Base-by-base conservation (phyloP, 2,888 invertebrate genomes). In the Liodrosophila aerea region DNA sequence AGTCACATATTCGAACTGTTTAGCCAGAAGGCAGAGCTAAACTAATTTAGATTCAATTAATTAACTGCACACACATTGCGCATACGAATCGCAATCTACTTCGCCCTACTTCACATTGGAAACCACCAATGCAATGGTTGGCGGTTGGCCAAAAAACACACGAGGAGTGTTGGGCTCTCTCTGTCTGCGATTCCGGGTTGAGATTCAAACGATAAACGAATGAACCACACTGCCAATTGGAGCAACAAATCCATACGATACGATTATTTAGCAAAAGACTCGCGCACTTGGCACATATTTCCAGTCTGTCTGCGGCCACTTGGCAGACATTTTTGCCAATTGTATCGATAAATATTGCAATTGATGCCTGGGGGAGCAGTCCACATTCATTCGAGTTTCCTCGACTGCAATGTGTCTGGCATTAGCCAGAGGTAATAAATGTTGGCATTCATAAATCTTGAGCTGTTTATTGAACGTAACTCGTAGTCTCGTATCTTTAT, bases 341-440 rank as follows among this genome's bases (percentile, higher is more conserved):
- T 73, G 73, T 73, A 64, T 50, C 67, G 73, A 73, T 76, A 76
- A 76, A 76, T 76, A 70, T 59, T 71, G 62, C 62, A 61, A 47
- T 52, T 67, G 57, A 36, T 12, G 43, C 37, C 64, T 44, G 47
- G 46, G 56, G 78, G 34, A 41, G 34, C 34, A 40, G 31, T 34
- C 36, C 39, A 57, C 18, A 22, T 49, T 5, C 22, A 22, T 5
- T n/a, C n/a, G n/a, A n/a, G 22, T 22, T 22, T 22, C 5, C 22
- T 22, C 22, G 22, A 22, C 22, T 7, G 22, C 9, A 30, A 12
- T 29, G 22, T 22, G 33, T 13, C 37, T 40, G 33, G 34, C 16
- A 33, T 34, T 49, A 54, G 51, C 46, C 30, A 1, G 37, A 22
- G 44, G 62, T 67, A 63, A 70, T 73, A 73, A 73, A 73, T 41